A percentile compares a stretch with the other conserved stretches of the same genome.
Conservation (phyloP, 2,888 invertebrate genomes). For the Bellardia pandia region DNA sequence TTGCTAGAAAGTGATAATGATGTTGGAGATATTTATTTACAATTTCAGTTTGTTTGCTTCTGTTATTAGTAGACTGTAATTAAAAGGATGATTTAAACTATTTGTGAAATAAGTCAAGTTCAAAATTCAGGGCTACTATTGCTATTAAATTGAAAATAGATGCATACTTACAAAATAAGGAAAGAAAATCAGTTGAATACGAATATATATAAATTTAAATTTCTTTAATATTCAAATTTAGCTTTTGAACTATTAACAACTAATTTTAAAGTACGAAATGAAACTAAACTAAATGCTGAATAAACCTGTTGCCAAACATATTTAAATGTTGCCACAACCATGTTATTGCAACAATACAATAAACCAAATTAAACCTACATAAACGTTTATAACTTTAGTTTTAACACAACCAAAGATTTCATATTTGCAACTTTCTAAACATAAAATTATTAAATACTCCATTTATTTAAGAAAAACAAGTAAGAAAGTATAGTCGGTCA, state of each 20-base stretch:
- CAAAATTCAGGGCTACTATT: not conserved
- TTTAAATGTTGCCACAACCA: not conserved
- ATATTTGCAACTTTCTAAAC: not conserved
- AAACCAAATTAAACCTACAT: not conserved
- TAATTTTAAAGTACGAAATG: too few relatives aligned
- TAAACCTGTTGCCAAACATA: not conserved
- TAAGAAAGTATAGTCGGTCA: too few relatives aligned
- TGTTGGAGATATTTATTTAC: not conserved
- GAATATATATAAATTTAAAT: too few relatives aligned
- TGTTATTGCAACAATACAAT: slow-evolving; percentile 1
- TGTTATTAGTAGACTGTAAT: not conserved
- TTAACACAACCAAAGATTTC: not conserved
- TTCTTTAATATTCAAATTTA: too few relatives aligned
- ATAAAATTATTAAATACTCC: not conserved
- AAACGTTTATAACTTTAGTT: not conserved
- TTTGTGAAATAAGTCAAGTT: not conserved
- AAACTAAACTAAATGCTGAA: too few relatives aligned
- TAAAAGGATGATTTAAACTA: too few relatives aligned
- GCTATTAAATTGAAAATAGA: too few relatives aligned
- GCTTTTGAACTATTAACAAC: too few relatives aligned
- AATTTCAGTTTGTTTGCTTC: not conserved
- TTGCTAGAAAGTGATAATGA: slow-evolving; percentile 10
- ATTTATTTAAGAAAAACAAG: not conserved
- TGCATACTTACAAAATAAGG: too few relatives aligned
- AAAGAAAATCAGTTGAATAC: too few relatives aligned